Evolutionary conservation across 2,113 vertebrate genomes (phyloP).

Genomic region (Sinocyclocheilus anophthalmus): DNA sequence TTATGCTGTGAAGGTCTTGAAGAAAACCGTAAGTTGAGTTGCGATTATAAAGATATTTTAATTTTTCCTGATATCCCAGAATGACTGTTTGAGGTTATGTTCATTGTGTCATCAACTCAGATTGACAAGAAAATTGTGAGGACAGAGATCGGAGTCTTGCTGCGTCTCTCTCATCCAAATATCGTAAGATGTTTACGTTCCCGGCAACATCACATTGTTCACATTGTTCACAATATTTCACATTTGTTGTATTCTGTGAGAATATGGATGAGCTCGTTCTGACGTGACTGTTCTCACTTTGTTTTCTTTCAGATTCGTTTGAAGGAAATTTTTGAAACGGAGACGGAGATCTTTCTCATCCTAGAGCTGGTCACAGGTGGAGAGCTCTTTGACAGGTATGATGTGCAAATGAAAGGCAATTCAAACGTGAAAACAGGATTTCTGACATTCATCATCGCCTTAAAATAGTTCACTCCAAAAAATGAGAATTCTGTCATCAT

Average conservation of each 20-base stretch:
- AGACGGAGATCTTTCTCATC: conserved; percentile 82
- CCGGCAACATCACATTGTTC: not conserved
- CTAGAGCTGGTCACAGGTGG: conserved; percentile 89
- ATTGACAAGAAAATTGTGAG: conserved; percentile 90
- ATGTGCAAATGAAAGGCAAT: not conserved
- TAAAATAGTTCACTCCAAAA: not conserved
- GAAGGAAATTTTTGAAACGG: conserved; percentile 90
- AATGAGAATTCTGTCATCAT: not conserved
- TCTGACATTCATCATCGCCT: not conserved
- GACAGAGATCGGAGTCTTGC: conserved; percentile 86
- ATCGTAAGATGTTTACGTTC: conserved; percentile 78
- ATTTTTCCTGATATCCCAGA: not conserved
- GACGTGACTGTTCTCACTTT: not conserved
- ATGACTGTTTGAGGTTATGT: not conserved
- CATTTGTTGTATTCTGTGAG: not conserved
- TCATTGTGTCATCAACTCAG: conserved; percentile 64
- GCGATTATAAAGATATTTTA: not conserved
- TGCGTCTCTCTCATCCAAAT: conserved; percentile 86
- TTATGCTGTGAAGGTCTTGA: conserved; percentile 84
- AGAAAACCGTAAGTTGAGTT: conserved; percentile 83
- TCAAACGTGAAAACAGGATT: not conserved
- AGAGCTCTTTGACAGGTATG: conserved; percentile 88
- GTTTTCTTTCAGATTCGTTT: conserved; percentile 80
- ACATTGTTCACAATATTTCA: not conserved
- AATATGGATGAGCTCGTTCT: not conserved